Percentiles rank a stretch among this genome's conserved stretches.
Conservation (phyloP, 2,113 vertebrate species). For the Rhombomys opimus region DNA sequence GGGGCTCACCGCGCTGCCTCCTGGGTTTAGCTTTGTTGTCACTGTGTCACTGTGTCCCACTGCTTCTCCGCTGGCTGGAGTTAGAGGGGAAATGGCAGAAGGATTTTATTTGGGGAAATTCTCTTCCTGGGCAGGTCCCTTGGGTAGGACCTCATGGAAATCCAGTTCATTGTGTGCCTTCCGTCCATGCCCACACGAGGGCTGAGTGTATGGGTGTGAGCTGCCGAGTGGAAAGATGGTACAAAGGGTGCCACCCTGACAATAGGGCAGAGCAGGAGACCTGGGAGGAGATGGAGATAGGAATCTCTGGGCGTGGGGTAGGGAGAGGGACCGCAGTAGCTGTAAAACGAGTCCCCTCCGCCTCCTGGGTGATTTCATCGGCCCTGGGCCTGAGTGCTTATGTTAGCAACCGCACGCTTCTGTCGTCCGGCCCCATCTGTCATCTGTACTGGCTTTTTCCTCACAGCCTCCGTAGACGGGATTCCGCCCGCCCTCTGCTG, state of each 20-base stretch:
- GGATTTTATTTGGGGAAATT: slow-evolving; percentile 7
- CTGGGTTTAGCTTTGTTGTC: background rate
- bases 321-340: slow-evolving; percentile 34
- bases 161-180: slow-evolving; percentile 32
- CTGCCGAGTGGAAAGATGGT: slow-evolving; percentile 51
- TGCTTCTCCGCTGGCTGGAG: background rate
- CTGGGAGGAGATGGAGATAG: slow-evolving; percentile 51
- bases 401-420: background rate
- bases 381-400: background rate
- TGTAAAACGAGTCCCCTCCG: slow-evolving; percentile 64
- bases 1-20: background rate
- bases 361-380: slow-evolving; percentile 40
- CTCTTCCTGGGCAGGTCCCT: slow-evolving; percentile 1
- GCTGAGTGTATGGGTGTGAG: slow-evolving; percentile 54
- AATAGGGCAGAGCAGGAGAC: slow-evolving; percentile 55
- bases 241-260: slow-evolving; percentile 64
- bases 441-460: background rate
- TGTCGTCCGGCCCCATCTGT: background rate
- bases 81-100: background rate
- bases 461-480: background rate
- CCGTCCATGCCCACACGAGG: background rate
- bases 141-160: background rate
- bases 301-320: slow-evolving; percentile 58
- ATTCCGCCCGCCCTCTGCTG: background rate
- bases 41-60: background rate